Evolutionary conservation across 2,113 vertebrate genomes (phyloP).

Genomic region (Etia nguti): DNA sequence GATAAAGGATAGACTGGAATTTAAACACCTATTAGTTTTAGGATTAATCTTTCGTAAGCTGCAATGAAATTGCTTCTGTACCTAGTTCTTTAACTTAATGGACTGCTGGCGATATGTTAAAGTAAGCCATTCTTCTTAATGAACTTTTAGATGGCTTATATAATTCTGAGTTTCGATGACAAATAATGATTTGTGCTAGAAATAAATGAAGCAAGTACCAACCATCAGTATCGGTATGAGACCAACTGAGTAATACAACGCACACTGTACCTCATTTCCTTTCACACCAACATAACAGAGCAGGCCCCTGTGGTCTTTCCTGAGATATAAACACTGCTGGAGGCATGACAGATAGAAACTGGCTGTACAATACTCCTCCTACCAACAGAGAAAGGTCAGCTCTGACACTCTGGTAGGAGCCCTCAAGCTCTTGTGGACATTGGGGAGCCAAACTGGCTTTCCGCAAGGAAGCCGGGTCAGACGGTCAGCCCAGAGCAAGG

Average conservation of each 20-base stretch:
- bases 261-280: conserved; percentile 16
- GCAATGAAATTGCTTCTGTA: conserved; percentile 2
- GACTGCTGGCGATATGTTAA: not conserved
- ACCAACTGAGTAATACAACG: not conserved
- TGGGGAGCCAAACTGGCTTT: conserved; percentile 9
- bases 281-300: conserved; percentile 5
- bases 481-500: not conserved
- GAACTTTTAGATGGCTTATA: conserved; percentile 18
- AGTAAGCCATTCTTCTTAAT: conserved; percentile 5
- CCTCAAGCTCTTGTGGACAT: conserved; percentile 28
- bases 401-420: conserved; percentile 17
- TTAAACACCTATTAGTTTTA: conserved; percentile 36
- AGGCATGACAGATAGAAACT: conserved; percentile 16
- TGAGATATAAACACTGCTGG: conserved; percentile 15
- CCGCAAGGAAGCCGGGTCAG: conserved; percentile 3
- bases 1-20: conserved; percentile 17
- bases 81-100: conserved; percentile 35
- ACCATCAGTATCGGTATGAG: not conserved
- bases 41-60: conserved; percentile 36
- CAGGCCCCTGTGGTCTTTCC: conserved; percentile 4
- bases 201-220: conserved; percentile 24
- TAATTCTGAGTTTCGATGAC: conserved; percentile 23
- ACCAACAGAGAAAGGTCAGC: conserved; percentile 44
- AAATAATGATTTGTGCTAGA: conserved; percentile 7
- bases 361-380: not conserved